Evolutionary conservation across 2,113 vertebrate genomes (phyloP).

Genomic region (Melanostigma gelatinosum): DNA sequence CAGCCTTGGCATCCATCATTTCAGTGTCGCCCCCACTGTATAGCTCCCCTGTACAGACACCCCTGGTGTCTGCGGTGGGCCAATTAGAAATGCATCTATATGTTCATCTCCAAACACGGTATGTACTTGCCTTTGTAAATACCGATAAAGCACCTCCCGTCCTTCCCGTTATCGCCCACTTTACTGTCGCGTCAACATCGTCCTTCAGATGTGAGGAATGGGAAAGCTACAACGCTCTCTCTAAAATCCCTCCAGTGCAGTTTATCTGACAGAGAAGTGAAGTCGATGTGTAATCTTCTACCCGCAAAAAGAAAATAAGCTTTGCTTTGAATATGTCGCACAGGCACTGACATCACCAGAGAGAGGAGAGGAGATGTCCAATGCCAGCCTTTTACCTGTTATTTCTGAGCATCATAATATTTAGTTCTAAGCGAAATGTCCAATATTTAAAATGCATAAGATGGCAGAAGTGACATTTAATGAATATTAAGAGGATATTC

Average conservation of each 20-base stretch:
- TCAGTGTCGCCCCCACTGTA: conserved; percentile 26
- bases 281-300: conserved; percentile 35
- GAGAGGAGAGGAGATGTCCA: background rate
- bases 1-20: conserved; percentile 62
- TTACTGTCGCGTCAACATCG: conserved; percentile 35
- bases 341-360: conserved; percentile 7
- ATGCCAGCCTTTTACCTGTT: background rate
- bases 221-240: conserved; percentile 26
- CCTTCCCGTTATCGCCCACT: conserved; percentile 55
- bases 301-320: conserved; percentile 34
- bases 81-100: conserved; percentile 77
- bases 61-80: conserved; percentile 34
- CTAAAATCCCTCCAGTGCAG: conserved; percentile 28
- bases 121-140: conserved; percentile 69
- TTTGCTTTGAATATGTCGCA: background rate
- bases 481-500: background rate
- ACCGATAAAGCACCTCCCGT: conserved; percentile 56
- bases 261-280: conserved; percentile 54
- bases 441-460: conserved; percentile 3
- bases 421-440: background rate
- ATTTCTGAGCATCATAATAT: background rate
- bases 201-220: conserved; percentile 49
- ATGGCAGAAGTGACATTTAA: conserved; percentile 2
- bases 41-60: conserved; percentile 18
- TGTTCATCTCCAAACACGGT: conserved; percentile 69